Base-by-base conservation (phyloP, 2,888 invertebrate species). In the Plusia festucae region DNA sequence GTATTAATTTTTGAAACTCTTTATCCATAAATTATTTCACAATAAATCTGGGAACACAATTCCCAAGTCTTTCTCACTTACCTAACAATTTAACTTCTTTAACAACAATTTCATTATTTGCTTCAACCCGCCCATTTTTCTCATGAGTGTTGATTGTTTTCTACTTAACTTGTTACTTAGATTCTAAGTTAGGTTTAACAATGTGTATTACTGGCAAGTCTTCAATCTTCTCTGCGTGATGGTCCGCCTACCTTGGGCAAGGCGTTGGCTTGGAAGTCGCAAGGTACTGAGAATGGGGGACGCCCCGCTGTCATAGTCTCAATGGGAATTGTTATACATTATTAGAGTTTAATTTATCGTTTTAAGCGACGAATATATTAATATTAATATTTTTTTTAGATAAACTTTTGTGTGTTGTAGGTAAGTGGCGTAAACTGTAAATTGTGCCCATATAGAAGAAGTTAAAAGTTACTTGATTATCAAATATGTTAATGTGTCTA, bases 301-400 rank as follows among this genome's bases (percentile, higher is more conserved):
- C 87, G 30, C 82, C 93, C 93, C 86, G 92, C 89, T 80, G 93
- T n/a, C 66, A 32, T 32, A 72, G 68, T 68, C 68, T 84, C 80
- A 81, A 83, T 81, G 82, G 82, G 81, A 75, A 89, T 82, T 91
- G 88, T 91, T 84, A 82, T 81, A 83, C 83, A 73, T 79, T 89
- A 88, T 88, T 88, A 86, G 78, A 86, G 82, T 88, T 90, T 86
- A 92, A 91, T 92, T 92, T 91, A 88, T 86, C 83, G 88, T 83
- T 84, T 87, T 81, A 84, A 85, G 78, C 82, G 82, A 77, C 73
- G 80, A 79, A 82, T 82, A 76, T 76, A 78, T 76, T 76, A 81
- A 81, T 74, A 65, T 67, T 67, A 57, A 49, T 49, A 18, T 7
- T 44, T 46, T 46, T 44, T 49, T 2, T 49, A 5, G 6, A n/a